Base-by-base conservation (phyloP, 2,888 invertebrate species). In the Camptogramma bilineatum region DNA sequence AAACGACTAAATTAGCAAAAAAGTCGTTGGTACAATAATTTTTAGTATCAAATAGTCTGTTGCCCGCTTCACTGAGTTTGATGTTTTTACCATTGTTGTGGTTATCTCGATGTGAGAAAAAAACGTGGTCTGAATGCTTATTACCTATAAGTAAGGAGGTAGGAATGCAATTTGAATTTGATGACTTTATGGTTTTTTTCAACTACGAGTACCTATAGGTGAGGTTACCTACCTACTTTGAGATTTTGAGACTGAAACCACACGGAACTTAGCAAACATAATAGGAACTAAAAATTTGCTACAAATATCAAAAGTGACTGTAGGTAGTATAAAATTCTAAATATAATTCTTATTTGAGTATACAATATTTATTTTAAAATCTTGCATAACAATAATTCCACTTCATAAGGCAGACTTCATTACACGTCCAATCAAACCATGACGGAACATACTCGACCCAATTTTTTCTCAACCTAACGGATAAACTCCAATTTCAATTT, bases 41-140 rank as follows among this genome's bases (percentile, higher is more conserved):
- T 83, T 83, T 76, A 79, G 79, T 82, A 78, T 80, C 79, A 81
- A 83, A 71, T 76, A 80, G 79, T 50, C 46, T 51, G 55, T 80
- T 79, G 76, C 77, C 75, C 86, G 90, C 82, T 88, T 77, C 81
- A 82, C 77, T 85, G 88, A 82, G 80, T 80, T 78, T 74, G 72
- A 63, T 75, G 78, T 86, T 85, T 86, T 85, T 86, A 82, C 78
- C 78, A 77, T 75, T 79, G 75, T 79, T 79, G 80, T 78, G 80
- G 78, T 81, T 79, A 79, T 77, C 73, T 70, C 71, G 72, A 73
- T 72, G 73, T 70, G 70, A 73, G 70, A 68, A 76, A 82, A 80
- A 79, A 84, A 80, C 73, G 70, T 73, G 58, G 66, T 80, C 79
- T 78, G 76, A 79, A 79, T 79, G 78, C 76, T 55, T 58, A 58